Evolutionary conservation across 2,797 vertebrate genomes (phyloP), one percentile per base, ranked within the genome.

Genomic region (Botia almorhae): DNA sequence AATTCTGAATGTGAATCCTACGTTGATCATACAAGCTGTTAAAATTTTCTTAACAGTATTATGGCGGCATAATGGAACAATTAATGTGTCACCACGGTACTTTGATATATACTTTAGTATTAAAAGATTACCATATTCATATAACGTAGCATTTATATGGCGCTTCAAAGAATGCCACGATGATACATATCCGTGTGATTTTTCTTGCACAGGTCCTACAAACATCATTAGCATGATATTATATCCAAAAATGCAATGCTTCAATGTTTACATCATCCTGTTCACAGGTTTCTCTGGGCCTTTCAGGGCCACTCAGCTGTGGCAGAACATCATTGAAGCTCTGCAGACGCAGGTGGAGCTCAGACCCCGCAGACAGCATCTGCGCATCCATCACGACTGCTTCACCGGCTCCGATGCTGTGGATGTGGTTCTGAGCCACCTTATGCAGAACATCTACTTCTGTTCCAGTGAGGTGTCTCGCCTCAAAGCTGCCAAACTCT

Each of bases 361-460:
- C 58, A 95, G 94, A 69, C 92, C 89, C 69, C 91, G 87, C 39
- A 87, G 93, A 21, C 92, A 92, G 26, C 93, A 94, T 82, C 89
- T 96, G 39, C 90, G 89, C 11, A 90, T 90, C 0, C 92, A 96
- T 0, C 85, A 86, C 8, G 90, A 94, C 68, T 96, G 91, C 83
- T 98, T 97, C 85, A 93, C 93, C 0, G 94, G 95, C 61, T 93
- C 94, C 0, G 93, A 95, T 69, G 95, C 94, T 0, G 95, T 97
- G 46, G 95, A 96, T 26, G 91, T 94, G 0, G 93, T 96, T 7
- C 92, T 97, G 81, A 95, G 94, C 84, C 94, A 95, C 82, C 88
- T 96, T 81, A 96, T 96, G 95, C 95, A 96, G 90, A 97, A 95
- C 69, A 92, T 92, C 64, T 93, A 91, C 82, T 92, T 97, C 76